These are phyloP conservation scores for Calonectris borealis DNA, from an alignment of 2,113 vertebrate species.

Conservation along the genomic window DNA sequence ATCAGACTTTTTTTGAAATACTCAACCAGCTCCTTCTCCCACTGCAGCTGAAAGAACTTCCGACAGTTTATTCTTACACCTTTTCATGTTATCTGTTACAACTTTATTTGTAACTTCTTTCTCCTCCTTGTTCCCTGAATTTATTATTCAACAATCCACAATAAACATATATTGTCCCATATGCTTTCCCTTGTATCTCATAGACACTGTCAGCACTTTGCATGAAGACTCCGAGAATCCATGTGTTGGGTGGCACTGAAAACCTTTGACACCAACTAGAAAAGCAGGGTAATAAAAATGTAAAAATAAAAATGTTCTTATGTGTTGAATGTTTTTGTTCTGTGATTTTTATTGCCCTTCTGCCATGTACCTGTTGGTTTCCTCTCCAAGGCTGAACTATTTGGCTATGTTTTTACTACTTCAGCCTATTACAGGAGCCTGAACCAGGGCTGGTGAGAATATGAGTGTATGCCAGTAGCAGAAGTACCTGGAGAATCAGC, in stretches of 20 bases:
- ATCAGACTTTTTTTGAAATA: neutral
- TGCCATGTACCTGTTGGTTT: neutral
- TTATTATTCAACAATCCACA: neutral
- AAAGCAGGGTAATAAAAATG: neutral
- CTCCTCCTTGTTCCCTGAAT: neutral
- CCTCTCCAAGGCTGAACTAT: neutral
- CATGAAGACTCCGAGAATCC: neutral
- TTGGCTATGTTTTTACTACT: neutral
- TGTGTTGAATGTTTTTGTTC: neutral
- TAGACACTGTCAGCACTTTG: neutral
- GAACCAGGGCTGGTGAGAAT: neutral
- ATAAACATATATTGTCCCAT: neutral
- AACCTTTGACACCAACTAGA: neutral
- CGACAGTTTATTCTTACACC: fast-evolving
- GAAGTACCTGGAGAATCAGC: neutral
- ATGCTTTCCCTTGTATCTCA: neutral
- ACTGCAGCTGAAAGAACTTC: neutral
- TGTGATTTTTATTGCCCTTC: neutral
- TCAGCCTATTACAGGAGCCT: neutral
- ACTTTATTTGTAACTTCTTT: neutral
- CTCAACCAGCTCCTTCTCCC: neutral
- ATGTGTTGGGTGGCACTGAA: neutral
- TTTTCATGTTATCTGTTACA: neutral
- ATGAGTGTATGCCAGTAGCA: fast-evolving
- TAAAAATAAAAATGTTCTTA: too few relatives aligned